These are phyloP conservation scores for Myrmecophaga tridactyla DNA, from an alignment of 2,113 vertebrate species.

Conservation along the genomic window DNA sequence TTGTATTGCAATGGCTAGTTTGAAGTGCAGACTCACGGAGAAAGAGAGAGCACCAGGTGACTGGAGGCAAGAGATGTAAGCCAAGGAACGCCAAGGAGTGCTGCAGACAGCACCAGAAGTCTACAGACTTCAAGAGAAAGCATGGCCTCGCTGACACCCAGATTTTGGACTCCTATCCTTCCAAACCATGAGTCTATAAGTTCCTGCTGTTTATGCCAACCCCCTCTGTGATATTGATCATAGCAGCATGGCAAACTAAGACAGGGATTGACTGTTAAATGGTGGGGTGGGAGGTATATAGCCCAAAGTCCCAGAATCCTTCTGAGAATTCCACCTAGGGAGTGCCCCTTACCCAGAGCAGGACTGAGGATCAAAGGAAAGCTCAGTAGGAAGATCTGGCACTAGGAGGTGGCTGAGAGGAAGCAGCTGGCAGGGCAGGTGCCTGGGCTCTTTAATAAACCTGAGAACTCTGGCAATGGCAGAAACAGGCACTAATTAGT, in stretches of 20 bases:
- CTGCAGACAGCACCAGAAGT: too few relatives aligned
- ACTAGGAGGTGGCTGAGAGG: neutral
- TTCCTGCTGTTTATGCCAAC: too few relatives aligned
- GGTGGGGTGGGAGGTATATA: accelerated
- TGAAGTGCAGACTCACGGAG: neutral
- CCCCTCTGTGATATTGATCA: too few relatives aligned
- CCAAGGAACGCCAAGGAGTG: too few relatives aligned
- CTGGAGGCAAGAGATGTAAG: too few relatives aligned
- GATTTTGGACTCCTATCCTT: too few relatives aligned
- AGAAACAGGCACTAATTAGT: neutral
- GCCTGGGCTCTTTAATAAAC: neutral
- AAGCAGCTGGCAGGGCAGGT: neutral
- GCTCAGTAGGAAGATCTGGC: neutral
- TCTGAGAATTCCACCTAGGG: neutral
- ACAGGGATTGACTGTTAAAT: too few relatives aligned
- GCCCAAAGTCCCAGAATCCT: neutral
- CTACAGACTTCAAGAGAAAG: too few relatives aligned
- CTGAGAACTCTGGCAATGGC: neutral
- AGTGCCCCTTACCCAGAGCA: neutral
- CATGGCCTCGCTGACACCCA: too few relatives aligned
- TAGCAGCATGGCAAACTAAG: too few relatives aligned
- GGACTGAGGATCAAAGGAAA: neutral
- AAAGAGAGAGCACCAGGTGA: too few relatives aligned
- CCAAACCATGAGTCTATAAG: too few relatives aligned
- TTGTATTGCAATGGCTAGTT: neutral